phyloP scores from a whole-genome alignment of 1,140 invertebrate genomes.

The Carposina sasakii region DNA sequence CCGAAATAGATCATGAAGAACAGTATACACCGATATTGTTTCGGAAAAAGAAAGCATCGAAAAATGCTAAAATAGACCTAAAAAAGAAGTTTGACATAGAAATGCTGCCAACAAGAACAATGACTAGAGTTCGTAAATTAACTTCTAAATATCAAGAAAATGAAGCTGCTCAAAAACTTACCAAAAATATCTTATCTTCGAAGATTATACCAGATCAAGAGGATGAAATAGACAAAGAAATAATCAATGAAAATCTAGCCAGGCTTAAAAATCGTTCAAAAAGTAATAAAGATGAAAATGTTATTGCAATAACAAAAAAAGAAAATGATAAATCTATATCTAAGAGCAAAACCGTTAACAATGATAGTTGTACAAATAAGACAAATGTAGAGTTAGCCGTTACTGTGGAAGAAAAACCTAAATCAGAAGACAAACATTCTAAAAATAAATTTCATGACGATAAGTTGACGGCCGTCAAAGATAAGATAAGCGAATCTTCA shows the following conservation, averaged over 20 bases:
- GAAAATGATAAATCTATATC: constrained; percentile 8
- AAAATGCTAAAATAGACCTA: constrained; percentile 37
- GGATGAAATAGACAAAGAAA: constrained; percentile 39
- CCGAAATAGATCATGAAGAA: constrained; percentile 32
- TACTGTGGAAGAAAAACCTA: neutral
- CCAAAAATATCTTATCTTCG: constrained; percentile 27
- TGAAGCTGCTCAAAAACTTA: constrained; percentile 17
- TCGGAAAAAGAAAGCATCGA: constrained; percentile 26
- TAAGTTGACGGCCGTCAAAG: neutral
- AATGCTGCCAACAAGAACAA: constrained; percentile 35
- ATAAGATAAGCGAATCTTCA: too few relatives aligned
- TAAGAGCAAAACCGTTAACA: neutral
- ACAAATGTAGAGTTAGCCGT: neutral
- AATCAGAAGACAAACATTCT: neutral
- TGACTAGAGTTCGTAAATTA: constrained; percentile 45
- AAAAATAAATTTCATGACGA: too few relatives aligned
- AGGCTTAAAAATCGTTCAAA: constrained; percentile 24
- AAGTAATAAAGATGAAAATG: constrained; percentile 13
- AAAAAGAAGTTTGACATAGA: constrained; percentile 38
- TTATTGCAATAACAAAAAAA: neutral
- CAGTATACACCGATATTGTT: constrained; percentile 28
- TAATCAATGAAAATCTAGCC: constrained; percentile 43
- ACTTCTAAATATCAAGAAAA: constrained; percentile 32
- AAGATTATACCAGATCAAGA: constrained; percentile 30
- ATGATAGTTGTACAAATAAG: neutral